Evolutionary conservation across 2,113 vertebrate species (phyloP), one percentile per base, ranked within the genome.

Genomic region (Labeo catla): DNA sequence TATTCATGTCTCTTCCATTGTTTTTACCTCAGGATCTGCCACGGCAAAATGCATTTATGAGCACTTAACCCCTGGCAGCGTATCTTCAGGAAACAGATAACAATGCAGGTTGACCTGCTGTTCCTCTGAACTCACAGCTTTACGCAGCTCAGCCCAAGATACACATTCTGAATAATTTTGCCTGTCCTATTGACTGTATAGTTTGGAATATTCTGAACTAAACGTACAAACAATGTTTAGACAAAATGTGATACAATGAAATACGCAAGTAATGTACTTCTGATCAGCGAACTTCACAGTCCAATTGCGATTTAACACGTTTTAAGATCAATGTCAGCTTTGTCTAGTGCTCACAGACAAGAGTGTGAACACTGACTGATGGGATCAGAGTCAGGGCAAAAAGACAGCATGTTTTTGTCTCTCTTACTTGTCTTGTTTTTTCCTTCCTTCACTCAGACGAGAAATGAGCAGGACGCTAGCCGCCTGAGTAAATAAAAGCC

Each of bases 31-130:
- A 95, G 96, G 96, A 95, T 96, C 96, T 94, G 94, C 96, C 96
- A 96, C 95, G 94, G 95, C 95, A 96, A 96, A 97, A 96, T 95
- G 96, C 94, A 95, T 95, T 84, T 93, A 90, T 93, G 92, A 96
- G 95, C 92, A 92, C 96, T 96, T 96, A 95, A 95, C 95, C 95
- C 94, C 93, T 95, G 94, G 95, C 95, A 93, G 94, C 96, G 97
- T 98, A 99, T 99, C 97, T 98, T 96, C 97, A 98, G 98, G 97
- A 99, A 99, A 98, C 98, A 99, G 97, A 98, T 96, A 96, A 96
- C 95, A 95, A 97, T 96, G 96, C 92, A 95, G 95, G 96, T 95
- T 95, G 96, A 98, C 97, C 97, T 96, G 92, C 93, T 96, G 96
- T 96, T 95, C 97, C 95, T 95, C 94, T 96, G 97, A 97, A 94